phyloP scores from a whole-genome alignment of 2,113 vertebrate species.

The Dipodomys stephensi region DNA sequence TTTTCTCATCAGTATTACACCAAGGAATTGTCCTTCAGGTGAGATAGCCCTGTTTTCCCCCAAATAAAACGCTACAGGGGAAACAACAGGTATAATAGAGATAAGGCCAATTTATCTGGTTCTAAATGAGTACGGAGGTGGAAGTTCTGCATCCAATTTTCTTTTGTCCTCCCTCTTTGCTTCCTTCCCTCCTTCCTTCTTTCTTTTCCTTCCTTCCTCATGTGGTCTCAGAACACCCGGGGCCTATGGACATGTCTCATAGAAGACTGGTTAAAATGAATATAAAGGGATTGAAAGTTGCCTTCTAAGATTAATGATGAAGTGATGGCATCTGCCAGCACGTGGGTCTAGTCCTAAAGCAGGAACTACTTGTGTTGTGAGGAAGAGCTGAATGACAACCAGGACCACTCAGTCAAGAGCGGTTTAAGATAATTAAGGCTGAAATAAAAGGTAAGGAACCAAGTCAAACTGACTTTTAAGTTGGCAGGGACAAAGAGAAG shows the following conservation, averaged over 20 bases:
- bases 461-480: not conserved
- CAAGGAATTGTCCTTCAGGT: not conserved
- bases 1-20: not conserved
- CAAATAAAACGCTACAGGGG: not conserved
- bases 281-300: not conserved
- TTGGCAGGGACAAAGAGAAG: not conserved
- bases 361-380: not conserved
- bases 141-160: not conserved
- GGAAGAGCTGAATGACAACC: not conserved
- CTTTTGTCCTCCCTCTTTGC: too few relatives aligned
- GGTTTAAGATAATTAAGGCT: not conserved
- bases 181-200: too few relatives aligned
- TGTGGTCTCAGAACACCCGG: not conserved
- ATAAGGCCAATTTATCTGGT: not conserved
- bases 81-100: not conserved
- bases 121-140: not conserved
- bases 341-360: not conserved
- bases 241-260: too few relatives aligned
- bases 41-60: accelerated
- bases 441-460: not conserved
- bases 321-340: not conserved
- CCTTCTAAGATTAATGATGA: not conserved
- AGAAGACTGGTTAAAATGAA: not conserved
- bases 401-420: not conserved
- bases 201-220: too few relatives aligned